Evolutionary conservation across 2,888 invertebrate species (phyloP).

Genomic region (Elysia crispata): DNA sequence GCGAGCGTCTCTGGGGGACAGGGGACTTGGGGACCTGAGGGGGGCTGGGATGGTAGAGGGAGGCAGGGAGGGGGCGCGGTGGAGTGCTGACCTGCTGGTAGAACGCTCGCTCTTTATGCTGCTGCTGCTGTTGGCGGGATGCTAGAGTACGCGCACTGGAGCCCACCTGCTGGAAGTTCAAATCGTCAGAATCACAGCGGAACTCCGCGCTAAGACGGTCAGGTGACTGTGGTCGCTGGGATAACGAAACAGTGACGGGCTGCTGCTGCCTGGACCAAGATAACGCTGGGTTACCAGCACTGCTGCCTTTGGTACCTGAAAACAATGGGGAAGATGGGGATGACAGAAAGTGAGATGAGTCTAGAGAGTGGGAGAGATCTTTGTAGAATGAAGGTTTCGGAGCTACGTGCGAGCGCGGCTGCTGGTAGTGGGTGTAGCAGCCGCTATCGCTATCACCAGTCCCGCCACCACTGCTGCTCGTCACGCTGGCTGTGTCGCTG

Average conservation of each 20-base stretch:
- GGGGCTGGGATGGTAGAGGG: background rate
- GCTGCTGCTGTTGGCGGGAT: background rate
- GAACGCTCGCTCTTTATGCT: conserved; percentile 1
- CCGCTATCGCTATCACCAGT: conserved; percentile 48
- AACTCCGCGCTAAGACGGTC: conserved; percentile 37
- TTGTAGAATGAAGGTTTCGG: too few species aligned
- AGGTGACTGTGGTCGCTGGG: conserved; percentile 36
- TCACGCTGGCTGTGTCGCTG: conserved; percentile 34
- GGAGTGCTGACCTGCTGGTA: conserved; percentile 42
- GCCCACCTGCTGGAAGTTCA: conserved; percentile 32
- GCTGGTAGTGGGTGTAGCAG: conserved; percentile 46
- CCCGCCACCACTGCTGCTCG: conserved; percentile 36
- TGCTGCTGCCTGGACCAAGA: background rate
- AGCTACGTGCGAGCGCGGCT: background rate
- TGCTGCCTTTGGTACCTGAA: background rate
- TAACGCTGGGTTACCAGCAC: background rate
- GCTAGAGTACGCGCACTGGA: conserved; percentile 41
- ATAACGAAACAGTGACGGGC: background rate
- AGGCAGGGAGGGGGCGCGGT: conserved; percentile 16
- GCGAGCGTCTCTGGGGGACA: background rate
- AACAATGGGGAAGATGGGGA: conserved; percentile 14
- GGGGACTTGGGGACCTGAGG: too few species aligned
- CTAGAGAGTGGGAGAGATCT: too few species aligned
- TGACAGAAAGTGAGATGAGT: background rate
- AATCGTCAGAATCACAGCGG: conserved; percentile 32